Evolutionary conservation across 2,888 invertebrate genomes (phyloP), one percentile per base, ranked within the genome.

Genomic region (Argyresthia albistria): DNA sequence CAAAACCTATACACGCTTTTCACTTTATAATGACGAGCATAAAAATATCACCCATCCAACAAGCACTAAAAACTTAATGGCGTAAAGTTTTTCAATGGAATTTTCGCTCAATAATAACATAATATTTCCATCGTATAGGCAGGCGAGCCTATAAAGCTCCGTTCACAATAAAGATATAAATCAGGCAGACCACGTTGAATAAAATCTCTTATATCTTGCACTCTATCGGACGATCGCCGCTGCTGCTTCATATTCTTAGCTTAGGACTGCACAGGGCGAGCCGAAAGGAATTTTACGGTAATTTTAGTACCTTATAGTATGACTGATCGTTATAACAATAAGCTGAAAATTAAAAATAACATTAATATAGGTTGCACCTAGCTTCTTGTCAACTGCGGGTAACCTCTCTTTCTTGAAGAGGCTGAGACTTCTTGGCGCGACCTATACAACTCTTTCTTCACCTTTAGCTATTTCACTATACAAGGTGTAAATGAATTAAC

Each of bases 141-240:
- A 12, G 42, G 16, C 14, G 36, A 35, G 43, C n/a, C 45, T 51
- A 45, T 51, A 51, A 51, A 51, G 46, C 37, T 43, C 12, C 45
- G 46, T 67, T 69, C 69, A 82, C 81, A 81, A 82, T 82, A 77
- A 79, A 80, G 81, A 80, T 80, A 82, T 81, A 81, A 81, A 82
- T 81, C 82, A 81, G 69, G 55, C 59, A 11, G 65, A 58, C 43
- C 48, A 36, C 54, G 53, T 37, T 80, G 82, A 80, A 82, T 81
- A 77, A 81, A 77, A 81, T 80, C 79, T 71, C 70, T 71, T 74
- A 70, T 69, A 76, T 78, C 77, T 72, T 43, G 16, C 64, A 63
- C 59, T 67, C 52, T 57, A 78, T 79, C 79, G 68, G 36, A 15
- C 53, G 66, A 77, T 76, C 75, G 69, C 62, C 62, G 50, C 49